Conservation (phyloP, 2,888 invertebrate genomes). For the Caenorhabditis imperialis region DNA sequence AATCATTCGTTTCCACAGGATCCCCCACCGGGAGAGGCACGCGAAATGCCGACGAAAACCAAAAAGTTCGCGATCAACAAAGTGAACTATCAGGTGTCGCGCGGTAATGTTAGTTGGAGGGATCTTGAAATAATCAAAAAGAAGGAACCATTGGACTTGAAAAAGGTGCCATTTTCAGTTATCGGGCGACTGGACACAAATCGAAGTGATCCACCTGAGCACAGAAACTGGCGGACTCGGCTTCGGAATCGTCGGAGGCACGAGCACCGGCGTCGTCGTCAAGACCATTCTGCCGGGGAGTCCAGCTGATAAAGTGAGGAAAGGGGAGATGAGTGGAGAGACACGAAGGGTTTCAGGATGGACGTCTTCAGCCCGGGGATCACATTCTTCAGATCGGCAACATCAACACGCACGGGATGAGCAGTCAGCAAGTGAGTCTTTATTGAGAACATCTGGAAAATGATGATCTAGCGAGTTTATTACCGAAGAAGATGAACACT, state of each 20-base stretch:
- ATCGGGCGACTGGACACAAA: constrained; percentile 99
- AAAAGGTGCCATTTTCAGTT: constrained; percentile 82
- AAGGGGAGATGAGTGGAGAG: neutral
- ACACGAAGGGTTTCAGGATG: constrained; percentile 84
- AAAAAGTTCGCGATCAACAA: constrained; percentile 55
- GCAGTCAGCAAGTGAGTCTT: constrained; percentile 84
- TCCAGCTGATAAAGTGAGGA: constrained; percentile 90
- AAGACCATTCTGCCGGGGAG: constrained; percentile 98
- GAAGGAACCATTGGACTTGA: neutral
- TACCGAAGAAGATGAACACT: too few relatives aligned
- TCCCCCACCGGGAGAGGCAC: neutral
- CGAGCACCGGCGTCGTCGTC: constrained; percentile 98
- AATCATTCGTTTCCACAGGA: constrained; percentile 48
- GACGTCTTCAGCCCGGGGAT: constrained; percentile 94
- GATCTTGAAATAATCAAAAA: neutral
- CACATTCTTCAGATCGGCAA: constrained; percentile 89
- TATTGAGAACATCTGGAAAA: too few relatives aligned
- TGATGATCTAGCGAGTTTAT: too few relatives aligned
- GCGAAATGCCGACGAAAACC: constrained; percentile 31
- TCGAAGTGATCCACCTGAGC: constrained; percentile 95
- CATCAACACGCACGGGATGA: constrained; percentile 87
- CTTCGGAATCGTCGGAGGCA: constrained; percentile 95
- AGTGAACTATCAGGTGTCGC: constrained; percentile 56
- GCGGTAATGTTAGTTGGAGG: constrained; percentile 48
- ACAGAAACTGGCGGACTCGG: constrained; percentile 89